Percentiles rank a stretch among this genome's conserved stretches.
These are phyloP conservation scores for Hanleya hanleyi DNA, from an alignment of 2,888 invertebrate genomes.

Conservation along the genomic window DNA sequence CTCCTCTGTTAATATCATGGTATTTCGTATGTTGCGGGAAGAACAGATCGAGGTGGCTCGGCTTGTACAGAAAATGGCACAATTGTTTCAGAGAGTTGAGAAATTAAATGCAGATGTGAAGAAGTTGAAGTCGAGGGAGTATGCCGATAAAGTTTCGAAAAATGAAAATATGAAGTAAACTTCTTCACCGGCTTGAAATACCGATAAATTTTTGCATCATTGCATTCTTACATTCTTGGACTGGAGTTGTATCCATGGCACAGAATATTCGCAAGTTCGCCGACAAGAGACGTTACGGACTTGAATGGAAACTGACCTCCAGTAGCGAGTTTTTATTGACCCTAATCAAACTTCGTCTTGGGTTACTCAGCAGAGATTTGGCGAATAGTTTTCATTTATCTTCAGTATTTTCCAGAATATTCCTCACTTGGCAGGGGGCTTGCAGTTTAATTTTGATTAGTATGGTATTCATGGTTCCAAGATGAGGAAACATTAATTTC, in stretches of 20 bases:
- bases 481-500: conserved; percentile 22
- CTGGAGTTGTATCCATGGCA: conserved; percentile 13
- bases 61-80: neutral
- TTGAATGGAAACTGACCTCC: conserved; percentile 26
- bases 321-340: conserved; percentile 31
- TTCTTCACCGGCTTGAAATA: conserved; percentile 29
- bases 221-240: conserved; percentile 31
- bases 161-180: conserved; percentile 27
- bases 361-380: conserved; percentile 14
- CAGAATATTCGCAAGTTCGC: conserved; percentile 17
- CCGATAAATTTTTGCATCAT: conserved; percentile 19
- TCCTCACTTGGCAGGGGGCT: conserved; percentile 30
- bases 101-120: neutral
- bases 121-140: neutral
- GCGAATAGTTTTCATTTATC: conserved; percentile 32
- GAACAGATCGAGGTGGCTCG: neutral
- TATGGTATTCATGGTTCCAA: conserved; percentile 23
- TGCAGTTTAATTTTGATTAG: conserved; percentile 6
- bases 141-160: conserved; percentile 19
- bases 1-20: neutral
- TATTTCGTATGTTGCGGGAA: neutral
- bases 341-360: conserved; percentile 5
- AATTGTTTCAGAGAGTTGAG: neutral
- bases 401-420: conserved; percentile 24
- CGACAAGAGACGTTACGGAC: conserved; percentile 18